These are phyloP conservation scores for Tachuris rubrigastra DNA, from an alignment of 2,113 vertebrate species.

Conservation along the genomic window DNA sequence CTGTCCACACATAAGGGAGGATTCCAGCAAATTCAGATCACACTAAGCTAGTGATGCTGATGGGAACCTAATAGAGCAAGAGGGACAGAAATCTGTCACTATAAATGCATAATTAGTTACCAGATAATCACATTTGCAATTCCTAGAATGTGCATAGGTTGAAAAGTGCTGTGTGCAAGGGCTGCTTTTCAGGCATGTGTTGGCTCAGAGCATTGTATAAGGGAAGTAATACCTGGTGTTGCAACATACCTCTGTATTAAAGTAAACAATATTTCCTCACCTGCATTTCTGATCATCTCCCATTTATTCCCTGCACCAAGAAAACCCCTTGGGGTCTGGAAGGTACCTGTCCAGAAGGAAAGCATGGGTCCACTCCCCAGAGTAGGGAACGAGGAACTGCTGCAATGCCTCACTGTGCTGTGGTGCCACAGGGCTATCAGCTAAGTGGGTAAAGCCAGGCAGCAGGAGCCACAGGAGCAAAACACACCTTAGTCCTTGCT, in stretches of 20 bases:
- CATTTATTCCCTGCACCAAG: background rate
- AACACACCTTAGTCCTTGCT: background rate
- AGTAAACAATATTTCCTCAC: background rate
- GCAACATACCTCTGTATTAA: background rate
- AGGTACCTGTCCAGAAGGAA: background rate
- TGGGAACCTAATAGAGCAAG: background rate
- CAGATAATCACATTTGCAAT: background rate
- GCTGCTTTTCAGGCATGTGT: background rate
- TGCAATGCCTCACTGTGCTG: background rate
- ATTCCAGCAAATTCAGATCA: background rate
- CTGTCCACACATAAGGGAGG: background rate
- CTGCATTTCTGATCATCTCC: background rate
- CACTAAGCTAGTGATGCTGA: background rate
- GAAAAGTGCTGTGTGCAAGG: background rate
- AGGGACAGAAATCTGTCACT: background rate
- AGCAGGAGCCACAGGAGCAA: rapidly evolving
- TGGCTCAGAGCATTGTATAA: background rate
- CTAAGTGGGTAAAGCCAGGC: background rate
- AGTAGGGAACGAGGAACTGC: background rate
- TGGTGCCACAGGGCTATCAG: background rate
- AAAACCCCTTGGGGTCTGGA: background rate
- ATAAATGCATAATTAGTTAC: background rate
- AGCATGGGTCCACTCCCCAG: rapidly evolving
- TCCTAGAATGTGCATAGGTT: background rate
- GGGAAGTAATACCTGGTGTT: background rate